Percentiles rank a stretch among this genome's conserved stretches.
Evolutionary conservation across 92 coral and sea anemone genomes (phyloP).

Genomic region (Actinernus sp.): DNA sequence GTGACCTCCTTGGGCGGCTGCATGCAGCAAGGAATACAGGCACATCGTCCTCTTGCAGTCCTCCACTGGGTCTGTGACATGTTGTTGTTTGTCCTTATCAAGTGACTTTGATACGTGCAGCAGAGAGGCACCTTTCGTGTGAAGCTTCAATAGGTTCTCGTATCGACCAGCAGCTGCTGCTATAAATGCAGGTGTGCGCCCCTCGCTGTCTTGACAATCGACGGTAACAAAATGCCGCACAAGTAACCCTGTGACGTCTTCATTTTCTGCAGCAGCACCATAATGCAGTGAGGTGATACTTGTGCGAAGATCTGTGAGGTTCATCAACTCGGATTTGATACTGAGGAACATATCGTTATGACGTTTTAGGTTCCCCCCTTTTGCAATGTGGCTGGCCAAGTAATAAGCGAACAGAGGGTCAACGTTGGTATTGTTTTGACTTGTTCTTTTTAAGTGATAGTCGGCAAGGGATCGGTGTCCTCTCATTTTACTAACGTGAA

Average conservation of each 20-base stretch:
- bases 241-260: constrained; percentile 29
- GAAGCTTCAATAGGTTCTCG: constrained; percentile 48
- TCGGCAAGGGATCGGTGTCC: constrained; percentile 68
- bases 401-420: constrained; percentile 23
- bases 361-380: constrained; percentile 15
- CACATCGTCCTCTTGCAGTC: constrained; percentile 48
- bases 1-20: constrained; percentile 73
- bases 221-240: constrained; percentile 29
- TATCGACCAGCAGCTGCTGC: constrained; percentile 59
- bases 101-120: constrained; percentile 24
- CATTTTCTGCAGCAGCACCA: constrained; percentile 40
- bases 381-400: constrained; percentile 54
- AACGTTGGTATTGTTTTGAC: neutral
- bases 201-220: constrained; percentile 52
- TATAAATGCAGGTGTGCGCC: constrained; percentile 72
- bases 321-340: constrained; percentile 33
- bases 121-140: constrained; percentile 36
- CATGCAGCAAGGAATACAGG: constrained; percentile 68
- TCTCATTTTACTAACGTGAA: constrained; percentile 44
- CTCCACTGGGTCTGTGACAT: constrained; percentile 25
- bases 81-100: neutral
- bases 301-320: constrained; percentile 11
- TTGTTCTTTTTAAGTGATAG: constrained; percentile 23
- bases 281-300: constrained; percentile 63
- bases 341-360: constrained; percentile 14